These are phyloP conservation scores for Orientallactaga bullata DNA, from an alignment of 2,113 vertebrate genomes.

Conservation along the genomic window DNA sequence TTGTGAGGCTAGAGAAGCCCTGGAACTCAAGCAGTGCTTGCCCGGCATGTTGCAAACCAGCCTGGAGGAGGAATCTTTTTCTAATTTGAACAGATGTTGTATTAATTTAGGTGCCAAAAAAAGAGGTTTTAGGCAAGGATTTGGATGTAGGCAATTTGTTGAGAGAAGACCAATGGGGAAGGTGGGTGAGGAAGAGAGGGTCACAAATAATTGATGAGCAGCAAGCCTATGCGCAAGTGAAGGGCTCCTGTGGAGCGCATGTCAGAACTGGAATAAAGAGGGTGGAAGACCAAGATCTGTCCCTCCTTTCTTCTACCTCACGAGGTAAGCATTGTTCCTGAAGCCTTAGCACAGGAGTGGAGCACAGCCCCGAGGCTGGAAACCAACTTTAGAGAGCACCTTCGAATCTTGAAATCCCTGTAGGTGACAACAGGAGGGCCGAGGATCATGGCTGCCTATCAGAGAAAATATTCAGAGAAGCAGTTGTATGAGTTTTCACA, in stretches of 20 bases:
- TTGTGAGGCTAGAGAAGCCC: accelerated
- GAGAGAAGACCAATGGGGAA: neutral
- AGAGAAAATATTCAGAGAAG: neutral
- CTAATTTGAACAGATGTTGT: neutral
- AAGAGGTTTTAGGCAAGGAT: neutral
- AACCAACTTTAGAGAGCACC: neutral
- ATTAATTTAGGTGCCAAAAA: neutral
- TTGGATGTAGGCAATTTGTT: neutral
- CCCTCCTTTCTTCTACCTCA: neutral
- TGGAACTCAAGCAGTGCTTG: neutral
- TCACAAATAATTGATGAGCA: neutral
- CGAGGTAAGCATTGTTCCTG: neutral
- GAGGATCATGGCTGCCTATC: neutral
- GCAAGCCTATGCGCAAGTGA: neutral
- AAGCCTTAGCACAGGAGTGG: neutral
- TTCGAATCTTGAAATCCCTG: neutral
- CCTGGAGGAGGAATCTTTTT: neutral
- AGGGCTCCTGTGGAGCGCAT: neutral
- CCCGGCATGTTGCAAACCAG: too few species aligned
- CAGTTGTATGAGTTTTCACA: neutral
- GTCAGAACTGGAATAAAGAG: neutral
- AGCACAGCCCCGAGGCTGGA: neutral
- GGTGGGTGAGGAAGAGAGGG: neutral
- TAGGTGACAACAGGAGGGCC: neutral
- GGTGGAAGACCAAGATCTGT: neutral